These are phyloP conservation scores for Drosophila grimshawi DNA, from an alignment of 1,140 invertebrate species.

Conservation along the genomic window DNA sequence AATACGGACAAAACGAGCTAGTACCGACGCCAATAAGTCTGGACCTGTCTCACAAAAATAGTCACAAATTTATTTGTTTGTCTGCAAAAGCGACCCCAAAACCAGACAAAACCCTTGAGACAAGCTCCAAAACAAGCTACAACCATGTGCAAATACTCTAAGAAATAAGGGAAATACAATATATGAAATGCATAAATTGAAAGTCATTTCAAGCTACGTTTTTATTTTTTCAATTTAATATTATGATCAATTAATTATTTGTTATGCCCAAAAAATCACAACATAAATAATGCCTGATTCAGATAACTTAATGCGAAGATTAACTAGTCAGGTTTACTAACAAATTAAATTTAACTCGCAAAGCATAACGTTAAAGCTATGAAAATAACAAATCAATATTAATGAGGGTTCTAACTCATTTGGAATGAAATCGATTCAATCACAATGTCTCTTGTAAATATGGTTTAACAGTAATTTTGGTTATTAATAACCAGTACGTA, in stretches of 20 bases:
- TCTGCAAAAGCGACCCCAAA: conserved; percentile 39
- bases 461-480: conserved; percentile 13
- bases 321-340: no score
- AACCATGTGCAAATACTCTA: conserved; percentile 20
- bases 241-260: no score
- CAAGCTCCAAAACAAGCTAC: background rate
- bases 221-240: background rate
- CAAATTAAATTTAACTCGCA: background rate
- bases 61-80: conserved; percentile 69
- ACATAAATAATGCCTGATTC: no score
- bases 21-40: conserved; percentile 69
- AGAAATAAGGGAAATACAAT: background rate
- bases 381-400: background rate
- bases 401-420: background rate
- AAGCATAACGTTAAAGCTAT: no score
- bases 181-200: background rate
- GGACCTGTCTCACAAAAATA: conserved; percentile 59
- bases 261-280: no score
- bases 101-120: conserved; percentile 33
- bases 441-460: background rate
- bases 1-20: conserved; percentile 59
- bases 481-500: conserved; percentile 17
- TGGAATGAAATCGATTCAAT: background rate
- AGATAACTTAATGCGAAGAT: no score
- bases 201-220: background rate